Evolutionary conservation across 2,797 vertebrate genomes (phyloP).

Genomic region (Xiphophorus birchmanni): DNA sequence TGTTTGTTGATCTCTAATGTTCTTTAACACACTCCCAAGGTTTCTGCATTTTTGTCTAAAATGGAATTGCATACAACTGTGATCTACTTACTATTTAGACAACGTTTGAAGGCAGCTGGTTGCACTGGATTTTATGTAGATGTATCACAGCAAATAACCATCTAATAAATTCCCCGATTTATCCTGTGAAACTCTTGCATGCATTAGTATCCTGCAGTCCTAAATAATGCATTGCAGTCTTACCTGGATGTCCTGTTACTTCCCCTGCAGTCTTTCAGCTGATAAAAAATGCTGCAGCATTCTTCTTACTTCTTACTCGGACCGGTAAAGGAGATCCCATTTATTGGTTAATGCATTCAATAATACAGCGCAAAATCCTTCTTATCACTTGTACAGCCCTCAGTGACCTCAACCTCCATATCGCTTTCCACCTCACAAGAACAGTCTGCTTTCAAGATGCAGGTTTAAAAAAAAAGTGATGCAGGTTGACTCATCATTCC

Average conservation of each 20-base stretch:
- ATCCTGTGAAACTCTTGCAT: neutral
- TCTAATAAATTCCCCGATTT: neutral
- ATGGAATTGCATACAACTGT: neutral
- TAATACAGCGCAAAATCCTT: neutral
- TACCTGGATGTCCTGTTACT: neutral
- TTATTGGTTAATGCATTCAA: neutral
- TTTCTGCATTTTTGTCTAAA: neutral
- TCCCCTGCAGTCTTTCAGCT: neutral
- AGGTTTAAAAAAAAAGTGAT: neutral
- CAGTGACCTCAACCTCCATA: neutral
- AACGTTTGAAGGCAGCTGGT: neutral
- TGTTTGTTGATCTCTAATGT: neutral
- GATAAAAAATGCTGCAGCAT: neutral
- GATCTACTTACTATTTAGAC: neutral
- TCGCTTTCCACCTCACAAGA: neutral
- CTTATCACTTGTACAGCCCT: neutral
- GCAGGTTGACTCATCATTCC: neutral
- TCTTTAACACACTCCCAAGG: neutral
- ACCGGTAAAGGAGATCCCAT: neutral
- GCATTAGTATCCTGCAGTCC: neutral
- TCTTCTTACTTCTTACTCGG: too few relatives aligned
- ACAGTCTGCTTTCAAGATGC: neutral
- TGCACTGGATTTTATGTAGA: neutral
- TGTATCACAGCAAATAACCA: neutral
- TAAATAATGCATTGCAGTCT: neutral